phyloP scores from a whole-genome alignment of 2,113 vertebrate species.

The Ochotona curzoniae region DNA sequence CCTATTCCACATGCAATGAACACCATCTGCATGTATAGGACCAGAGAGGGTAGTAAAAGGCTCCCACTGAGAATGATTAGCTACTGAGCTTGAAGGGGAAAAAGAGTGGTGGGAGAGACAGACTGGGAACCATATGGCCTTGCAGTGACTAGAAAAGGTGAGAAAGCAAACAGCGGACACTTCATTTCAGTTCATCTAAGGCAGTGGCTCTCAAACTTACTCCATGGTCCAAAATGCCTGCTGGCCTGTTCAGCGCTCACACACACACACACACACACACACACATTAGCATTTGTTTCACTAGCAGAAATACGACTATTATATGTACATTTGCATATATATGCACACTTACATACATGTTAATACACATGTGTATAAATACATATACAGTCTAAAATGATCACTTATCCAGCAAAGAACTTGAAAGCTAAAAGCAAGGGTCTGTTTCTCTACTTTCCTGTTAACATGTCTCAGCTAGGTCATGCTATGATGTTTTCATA shows the following conservation, averaged over 20 bases:
- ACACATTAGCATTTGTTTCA: neutral
- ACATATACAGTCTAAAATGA: neutral
- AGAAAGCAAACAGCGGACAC: conserved; percentile 14
- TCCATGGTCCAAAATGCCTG: neutral
- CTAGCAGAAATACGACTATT: conserved; percentile 16
- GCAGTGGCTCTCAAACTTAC: neutral
- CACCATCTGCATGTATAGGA: fast-evolving
- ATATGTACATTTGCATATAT: neutral
- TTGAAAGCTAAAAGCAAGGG: neutral
- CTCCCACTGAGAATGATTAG: neutral
- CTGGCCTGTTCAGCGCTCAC: conserved; percentile 28
- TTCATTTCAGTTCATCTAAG: neutral
- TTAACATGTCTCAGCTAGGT: neutral
- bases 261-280: neutral
- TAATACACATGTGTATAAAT: neutral
- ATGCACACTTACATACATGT: neutral
- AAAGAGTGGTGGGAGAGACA: neutral
- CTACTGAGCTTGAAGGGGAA: neutral
- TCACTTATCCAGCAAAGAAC: conserved; percentile 14
- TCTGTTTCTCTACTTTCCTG: neutral
- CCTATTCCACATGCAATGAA: neutral
- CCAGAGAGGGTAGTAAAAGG: neutral
- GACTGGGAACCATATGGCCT: neutral
- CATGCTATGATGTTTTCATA: conserved; percentile 47
- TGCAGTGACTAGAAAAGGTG: neutral